phyloP scores from a whole-genome alignment of 2,888 invertebrate species.

The Ectemnius continuus region DNA sequence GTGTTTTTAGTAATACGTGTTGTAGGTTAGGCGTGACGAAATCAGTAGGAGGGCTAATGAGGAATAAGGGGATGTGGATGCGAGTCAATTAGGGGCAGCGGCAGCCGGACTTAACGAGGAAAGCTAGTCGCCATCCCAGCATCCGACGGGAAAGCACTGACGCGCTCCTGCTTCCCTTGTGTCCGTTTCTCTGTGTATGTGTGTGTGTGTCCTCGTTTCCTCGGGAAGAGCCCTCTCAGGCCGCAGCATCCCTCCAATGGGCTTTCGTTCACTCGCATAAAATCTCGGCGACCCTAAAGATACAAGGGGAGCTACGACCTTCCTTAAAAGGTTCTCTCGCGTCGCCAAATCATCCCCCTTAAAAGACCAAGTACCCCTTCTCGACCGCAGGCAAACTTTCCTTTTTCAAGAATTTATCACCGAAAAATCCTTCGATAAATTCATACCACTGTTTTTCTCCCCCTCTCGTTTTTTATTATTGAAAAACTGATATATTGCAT shows the following conservation, averaged over 20 bases:
- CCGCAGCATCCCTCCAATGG: background rate
- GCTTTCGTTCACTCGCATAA: background rate
- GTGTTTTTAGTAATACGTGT: background rate
- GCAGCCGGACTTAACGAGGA: slow-evolving; percentile 38
- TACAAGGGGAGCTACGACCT: background rate
- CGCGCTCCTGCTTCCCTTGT: background rate
- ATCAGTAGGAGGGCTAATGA: slow-evolving; percentile 33
- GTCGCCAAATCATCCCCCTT: background rate
- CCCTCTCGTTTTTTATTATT: no score
- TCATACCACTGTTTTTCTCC: no score
- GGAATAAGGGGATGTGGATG: slow-evolving; percentile 33
- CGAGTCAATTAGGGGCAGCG: slow-evolving; percentile 45
- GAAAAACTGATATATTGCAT: no score
- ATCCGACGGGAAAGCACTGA: slow-evolving; percentile 12
- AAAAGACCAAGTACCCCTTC: background rate
- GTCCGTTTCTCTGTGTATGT: no score
- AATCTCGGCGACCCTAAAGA: background rate
- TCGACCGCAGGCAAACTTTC: no score
- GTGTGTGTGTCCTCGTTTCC: background rate
- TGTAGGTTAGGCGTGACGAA: slow-evolving; percentile 31
- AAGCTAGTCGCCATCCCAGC: slow-evolving; percentile 9
- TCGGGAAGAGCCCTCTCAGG: slow-evolving; percentile 2
- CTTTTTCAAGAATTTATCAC: background rate
- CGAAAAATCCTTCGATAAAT: background rate
- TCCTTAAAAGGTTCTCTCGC: background rate